Percentiles rank a stretch among this genome's conserved stretches.
These are phyloP conservation scores for Neogobius melanostomus DNA, from an alignment of 2,113 vertebrate genomes.

Conservation along the genomic window DNA sequence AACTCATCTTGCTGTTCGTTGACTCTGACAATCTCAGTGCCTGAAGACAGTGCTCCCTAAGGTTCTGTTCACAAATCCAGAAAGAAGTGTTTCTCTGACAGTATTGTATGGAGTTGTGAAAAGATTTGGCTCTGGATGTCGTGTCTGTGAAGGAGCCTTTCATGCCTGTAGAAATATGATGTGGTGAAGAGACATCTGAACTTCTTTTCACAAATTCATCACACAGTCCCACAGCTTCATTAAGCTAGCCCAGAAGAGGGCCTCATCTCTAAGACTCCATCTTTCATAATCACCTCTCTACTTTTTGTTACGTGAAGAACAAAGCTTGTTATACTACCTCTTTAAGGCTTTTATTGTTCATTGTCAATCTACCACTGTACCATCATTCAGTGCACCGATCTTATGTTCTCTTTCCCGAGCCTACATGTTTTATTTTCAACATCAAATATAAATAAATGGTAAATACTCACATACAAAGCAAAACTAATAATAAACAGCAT, in stretches of 20 bases:
- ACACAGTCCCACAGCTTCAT: conserved; percentile 62
- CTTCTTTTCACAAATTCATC: conserved; percentile 63
- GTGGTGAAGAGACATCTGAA: conserved; percentile 70
- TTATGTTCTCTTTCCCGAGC: too few species aligned
- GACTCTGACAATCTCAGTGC: conserved; percentile 13
- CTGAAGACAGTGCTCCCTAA: conserved; percentile 47
- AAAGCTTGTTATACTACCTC: too few species aligned
- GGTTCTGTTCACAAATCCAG: conserved; percentile 43
- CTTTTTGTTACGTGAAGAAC: too few species aligned
- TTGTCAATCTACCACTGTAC: too few species aligned
- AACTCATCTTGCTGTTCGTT: conserved; percentile 37
- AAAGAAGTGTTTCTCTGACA: conserved; percentile 46
- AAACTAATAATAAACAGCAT: too few species aligned
- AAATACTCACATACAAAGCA: too few species aligned
- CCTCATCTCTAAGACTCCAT: conserved; percentile 56
- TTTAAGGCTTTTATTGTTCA: too few species aligned
- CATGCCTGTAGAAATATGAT: conserved; percentile 71
- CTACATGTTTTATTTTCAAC: too few species aligned
- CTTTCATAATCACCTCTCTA: background rate
- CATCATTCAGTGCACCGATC: too few species aligned
- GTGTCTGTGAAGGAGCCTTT: conserved; percentile 60
- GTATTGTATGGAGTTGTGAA: conserved; percentile 62
- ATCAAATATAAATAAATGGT: too few species aligned
- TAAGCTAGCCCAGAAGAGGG: conserved; percentile 55
- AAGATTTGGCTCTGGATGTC: conserved; percentile 49